phyloP scores from a whole-genome alignment of 2,888 invertebrate species.

The Nemoura dubitans region DNA sequence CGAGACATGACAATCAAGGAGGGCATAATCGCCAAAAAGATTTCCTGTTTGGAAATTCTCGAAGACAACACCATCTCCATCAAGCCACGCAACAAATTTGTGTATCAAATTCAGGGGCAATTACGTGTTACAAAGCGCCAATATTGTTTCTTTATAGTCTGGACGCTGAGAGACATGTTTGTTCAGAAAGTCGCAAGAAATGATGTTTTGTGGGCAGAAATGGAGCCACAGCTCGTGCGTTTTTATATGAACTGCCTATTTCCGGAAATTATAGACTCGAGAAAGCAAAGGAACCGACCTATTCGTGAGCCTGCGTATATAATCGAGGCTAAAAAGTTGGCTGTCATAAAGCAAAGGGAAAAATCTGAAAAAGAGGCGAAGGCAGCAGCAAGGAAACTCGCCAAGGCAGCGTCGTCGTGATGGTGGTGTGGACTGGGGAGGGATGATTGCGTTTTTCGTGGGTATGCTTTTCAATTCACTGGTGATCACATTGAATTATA shows the following conservation, averaged over 20 bases:
- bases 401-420: too few species aligned
- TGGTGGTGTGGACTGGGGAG: too few species aligned
- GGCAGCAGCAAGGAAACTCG: too few species aligned
- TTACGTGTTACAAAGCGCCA: conserved; percentile 25
- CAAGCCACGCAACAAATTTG: conserved; percentile 3
- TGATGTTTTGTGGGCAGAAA: conserved; percentile 50
- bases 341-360: not conserved
- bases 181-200: conserved; percentile 27
- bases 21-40: conserved; percentile 42
- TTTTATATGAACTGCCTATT: conserved; percentile 13
- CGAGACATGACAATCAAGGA: conserved; percentile 45
- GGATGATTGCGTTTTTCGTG: too few species aligned
- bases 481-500: too few species aligned
- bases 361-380: too few species aligned
- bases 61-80: not conserved
- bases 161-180: conserved; percentile 29
- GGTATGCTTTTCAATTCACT: too few species aligned
- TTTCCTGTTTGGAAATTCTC: not conserved
- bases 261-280: conserved; percentile 23
- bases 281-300: not conserved
- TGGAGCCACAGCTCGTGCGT: not conserved
- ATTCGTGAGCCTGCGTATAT: conserved; percentile 18
- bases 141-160: conserved; percentile 29
- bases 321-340: not conserved
- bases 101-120: conserved; percentile 43